phyloP scores from a whole-genome alignment of 2,888 invertebrate genomes.

The Drosophila lutescens region DNA sequence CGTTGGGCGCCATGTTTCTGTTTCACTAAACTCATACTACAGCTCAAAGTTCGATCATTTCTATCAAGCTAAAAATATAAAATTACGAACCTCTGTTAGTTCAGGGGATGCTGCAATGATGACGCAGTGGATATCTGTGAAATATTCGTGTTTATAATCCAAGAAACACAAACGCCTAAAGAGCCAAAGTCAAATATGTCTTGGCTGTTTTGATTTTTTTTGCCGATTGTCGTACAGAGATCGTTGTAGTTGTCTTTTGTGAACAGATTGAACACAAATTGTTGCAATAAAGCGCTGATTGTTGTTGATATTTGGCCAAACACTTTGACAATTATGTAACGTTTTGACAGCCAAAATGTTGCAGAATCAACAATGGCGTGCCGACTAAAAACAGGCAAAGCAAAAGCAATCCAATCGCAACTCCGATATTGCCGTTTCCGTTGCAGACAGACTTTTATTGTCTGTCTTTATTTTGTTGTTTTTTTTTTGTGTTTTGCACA shows the following conservation, averaged over 20 bases:
- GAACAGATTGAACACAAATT: conserved; percentile 70
- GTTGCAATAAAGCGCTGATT: conserved; percentile 74
- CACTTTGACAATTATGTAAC: conserved; percentile 77
- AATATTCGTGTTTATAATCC: conserved; percentile 66
- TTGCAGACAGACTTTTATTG: conserved; percentile 46
- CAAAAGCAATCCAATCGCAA: conserved; percentile 44
- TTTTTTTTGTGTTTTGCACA: conserved; percentile 64
- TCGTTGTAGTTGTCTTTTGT: conserved; percentile 51
- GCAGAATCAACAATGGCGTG: conserved; percentile 65
- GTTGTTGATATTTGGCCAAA: conserved; percentile 66
- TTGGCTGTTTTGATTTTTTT: conserved; percentile 15
- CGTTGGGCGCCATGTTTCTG: not conserved
- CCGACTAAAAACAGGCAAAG: conserved; percentile 33
- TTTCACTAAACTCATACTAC: not conserved
- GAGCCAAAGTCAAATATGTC: conserved; percentile 46
- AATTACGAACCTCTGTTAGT: conserved; percentile 43
- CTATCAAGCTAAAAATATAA: not conserved
- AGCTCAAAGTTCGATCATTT: not conserved
- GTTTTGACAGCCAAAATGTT: conserved; percentile 56
- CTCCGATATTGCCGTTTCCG: conserved; percentile 52
- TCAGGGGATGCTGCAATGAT: conserved; percentile 34
- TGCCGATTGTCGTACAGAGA: conserved; percentile 6
- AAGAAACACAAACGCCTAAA: conserved; percentile 51
- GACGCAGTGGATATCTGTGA: conserved; percentile 37
- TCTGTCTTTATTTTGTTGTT: conserved; percentile 25